Evolutionary conservation across 2,797 vertebrate species (phyloP), one percentile per base, ranked within the genome.

Genomic region (Rhinichthys osculus): DNA sequence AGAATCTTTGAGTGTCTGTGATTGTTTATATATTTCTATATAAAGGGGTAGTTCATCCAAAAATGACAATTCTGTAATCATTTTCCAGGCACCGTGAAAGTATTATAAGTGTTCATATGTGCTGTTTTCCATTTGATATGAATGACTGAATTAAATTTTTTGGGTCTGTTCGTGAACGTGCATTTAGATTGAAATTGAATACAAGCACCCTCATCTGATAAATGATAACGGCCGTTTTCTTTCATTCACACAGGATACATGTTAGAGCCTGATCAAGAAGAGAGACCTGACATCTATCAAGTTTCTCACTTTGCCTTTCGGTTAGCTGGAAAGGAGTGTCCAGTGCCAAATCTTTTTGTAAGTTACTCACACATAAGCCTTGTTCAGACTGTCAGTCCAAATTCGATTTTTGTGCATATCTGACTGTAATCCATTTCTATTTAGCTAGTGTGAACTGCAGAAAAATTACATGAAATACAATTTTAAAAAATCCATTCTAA

Each of bases 201-300:
- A 21, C 11, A 10, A 50, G 72, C 72, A 33, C 47, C 21, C 54
- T 67, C 7, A 13, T 57, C 13, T 57, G 4, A 2, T 66, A 14
- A 27, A 38, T 69, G n/a, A 33, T 33, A 17, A 33, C 3, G 3
- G 27, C 3, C 30, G 33, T 66, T 66, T 70, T 27, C 16, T 50
- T 33, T 59, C 19, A 19, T 62, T 70, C n/a, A 19, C 85, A 5
- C 90, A 99, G 98, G 98, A 89, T 99, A 97, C 70, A 99, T 99
- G 98, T 97, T 99, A 78, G 98, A 99, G 91, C 98, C 97, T 38
- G 97, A 99, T 92, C 96, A 96, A 91, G 98, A 99, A 47, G 94
- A 89, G 91, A 97, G 98, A 93, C 98, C 98, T 35, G 98, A 99
- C 94, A 98, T 99, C 90, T 99, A 97, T 94, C 98, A 99, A 90